These are phyloP conservation scores for Mobula hypostoma DNA, from an alignment of 2,113 vertebrate species.

Conservation along the genomic window DNA sequence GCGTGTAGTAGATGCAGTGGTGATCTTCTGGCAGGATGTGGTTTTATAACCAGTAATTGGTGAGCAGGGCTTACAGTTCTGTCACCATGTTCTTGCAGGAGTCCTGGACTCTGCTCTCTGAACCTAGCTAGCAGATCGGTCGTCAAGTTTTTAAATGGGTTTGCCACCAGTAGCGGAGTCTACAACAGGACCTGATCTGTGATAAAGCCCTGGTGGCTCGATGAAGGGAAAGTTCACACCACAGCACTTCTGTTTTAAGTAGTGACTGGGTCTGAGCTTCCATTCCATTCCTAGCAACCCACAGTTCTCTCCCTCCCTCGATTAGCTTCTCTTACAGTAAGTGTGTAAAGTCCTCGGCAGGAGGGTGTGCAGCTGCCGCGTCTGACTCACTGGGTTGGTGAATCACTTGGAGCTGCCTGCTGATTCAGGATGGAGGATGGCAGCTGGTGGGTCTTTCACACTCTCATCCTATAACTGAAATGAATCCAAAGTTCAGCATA, in stretches of 20 bases:
- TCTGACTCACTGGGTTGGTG: background rate
- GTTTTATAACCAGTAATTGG: background rate
- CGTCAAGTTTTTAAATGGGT: background rate
- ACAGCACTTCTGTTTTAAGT: background rate
- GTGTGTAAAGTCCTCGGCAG: background rate
- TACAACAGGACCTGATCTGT: background rate
- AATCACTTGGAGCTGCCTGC: background rate
- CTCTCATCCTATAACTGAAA: background rate
- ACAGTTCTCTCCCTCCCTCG: background rate
- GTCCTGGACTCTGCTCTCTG: background rate
- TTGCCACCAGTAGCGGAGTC: background rate
- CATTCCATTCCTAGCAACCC: background rate
- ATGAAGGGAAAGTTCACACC: background rate
- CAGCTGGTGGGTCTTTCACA: background rate
- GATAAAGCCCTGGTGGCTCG: background rate
- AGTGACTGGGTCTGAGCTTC: background rate
- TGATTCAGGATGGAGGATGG: background rate
- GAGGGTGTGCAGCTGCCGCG: background rate
- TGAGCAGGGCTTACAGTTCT: background rate
- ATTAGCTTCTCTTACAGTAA: background rate
- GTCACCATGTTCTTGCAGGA: background rate
- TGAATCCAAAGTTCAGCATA: background rate
- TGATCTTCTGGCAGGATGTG: conserved; percentile 4
- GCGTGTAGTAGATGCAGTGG: background rate
- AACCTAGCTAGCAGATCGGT: background rate